Evolutionary conservation across 2,113 vertebrate genomes (phyloP), one percentile per base, ranked within the genome.

Genomic region (Colistium nudipinnis): DNA sequence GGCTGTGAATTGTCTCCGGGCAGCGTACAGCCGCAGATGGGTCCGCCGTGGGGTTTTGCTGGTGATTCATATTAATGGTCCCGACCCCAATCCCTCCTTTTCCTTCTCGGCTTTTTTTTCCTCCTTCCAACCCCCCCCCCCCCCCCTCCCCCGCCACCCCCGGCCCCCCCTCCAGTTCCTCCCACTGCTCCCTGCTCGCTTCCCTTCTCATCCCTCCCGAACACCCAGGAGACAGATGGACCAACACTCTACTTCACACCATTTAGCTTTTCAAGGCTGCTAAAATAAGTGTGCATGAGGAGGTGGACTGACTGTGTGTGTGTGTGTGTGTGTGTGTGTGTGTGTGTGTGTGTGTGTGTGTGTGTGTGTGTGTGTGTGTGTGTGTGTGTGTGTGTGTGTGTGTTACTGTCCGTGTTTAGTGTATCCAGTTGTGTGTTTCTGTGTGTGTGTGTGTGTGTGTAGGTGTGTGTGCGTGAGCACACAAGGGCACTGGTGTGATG

Each of bases 181-280:
- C 82, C 76, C 80, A 62, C 75, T 62, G 73, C 79, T 79, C 76
- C 61, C 76, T 62, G 71, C 78, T 78, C 77, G 25, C 79, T 72
- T 53, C 74, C 83, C 81, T 70, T 84, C 78, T 82, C 82, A 80
- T 89, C 78, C 76, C 62, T 78, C 80, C 80, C 81, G 81, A 81
- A 80, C 76, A 87, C 90, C 81, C 83, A 82, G 69, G 87, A 89
- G 90, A 90, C 84, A 87, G 89, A 92, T 89, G 86, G 90, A 90
- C 85, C 85, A 82, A 85, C 84, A 81, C 83, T 90, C 86, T 91
- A 88, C 86, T 88, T 89, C 89, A 92, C 89, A 88, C 88, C 90
- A 89, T 90, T 92, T 89, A 93, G 86, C 86, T 91, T 86, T 77
- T 88, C 85, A 90, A 90, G 90, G 83, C 87, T 87, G 80, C 76